A percentile compares a stretch with the other conserved stretches of the same genome.
phyloP scores from a whole-genome alignment of 2,888 invertebrate species.

The Ormyrus pomaceus region DNA sequence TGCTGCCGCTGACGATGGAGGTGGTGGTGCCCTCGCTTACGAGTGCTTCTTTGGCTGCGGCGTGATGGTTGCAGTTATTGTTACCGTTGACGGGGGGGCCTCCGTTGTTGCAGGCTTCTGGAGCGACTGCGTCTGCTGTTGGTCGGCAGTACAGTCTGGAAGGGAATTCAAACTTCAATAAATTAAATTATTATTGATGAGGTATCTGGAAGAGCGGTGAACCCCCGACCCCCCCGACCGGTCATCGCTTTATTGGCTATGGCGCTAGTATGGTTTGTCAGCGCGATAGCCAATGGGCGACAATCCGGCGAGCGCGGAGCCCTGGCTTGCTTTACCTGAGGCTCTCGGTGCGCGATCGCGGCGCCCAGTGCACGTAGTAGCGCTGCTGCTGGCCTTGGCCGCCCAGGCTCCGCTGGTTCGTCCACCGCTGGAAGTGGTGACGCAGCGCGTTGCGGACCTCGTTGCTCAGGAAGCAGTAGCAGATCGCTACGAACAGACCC shows the following conservation, averaged over 20 bases:
- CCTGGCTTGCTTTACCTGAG: slow-evolving; percentile 80
- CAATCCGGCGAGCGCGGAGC: slow-evolving; percentile 43
- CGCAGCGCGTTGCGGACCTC: slow-evolving; percentile 91
- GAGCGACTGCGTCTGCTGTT: slow-evolving; percentile 31
- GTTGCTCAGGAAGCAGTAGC: slow-evolving; percentile 95
- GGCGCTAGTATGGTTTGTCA: background rate
- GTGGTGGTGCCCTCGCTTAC: background rate
- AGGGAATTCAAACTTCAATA: slow-evolving; percentile 58
- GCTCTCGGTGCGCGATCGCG: slow-evolving; percentile 87
- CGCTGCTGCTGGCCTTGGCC: slow-evolving; percentile 72
- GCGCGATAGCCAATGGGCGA: slow-evolving; percentile 33
- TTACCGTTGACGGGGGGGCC: slow-evolving; percentile 64
- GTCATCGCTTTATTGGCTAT: too few species aligned
- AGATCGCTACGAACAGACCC: slow-evolving; percentile 93
- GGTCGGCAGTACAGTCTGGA: slow-evolving; percentile 84
- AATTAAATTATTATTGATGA: slow-evolving; percentile 56
- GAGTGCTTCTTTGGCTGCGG: too few species aligned
- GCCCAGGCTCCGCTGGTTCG: slow-evolving; percentile 81
- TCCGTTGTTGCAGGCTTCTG: too few species aligned
- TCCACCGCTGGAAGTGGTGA: slow-evolving; percentile 89
- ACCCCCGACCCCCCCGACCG: slow-evolving; percentile 37
- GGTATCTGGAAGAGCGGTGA: slow-evolving; percentile 35
- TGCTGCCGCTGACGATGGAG: background rate
- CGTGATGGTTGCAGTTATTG: background rate
- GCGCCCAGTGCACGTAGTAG: slow-evolving; percentile 89